These are phyloP conservation scores for Salpingus planirostris DNA, from an alignment of 2,888 invertebrate genomes.

Conservation along the genomic window DNA sequence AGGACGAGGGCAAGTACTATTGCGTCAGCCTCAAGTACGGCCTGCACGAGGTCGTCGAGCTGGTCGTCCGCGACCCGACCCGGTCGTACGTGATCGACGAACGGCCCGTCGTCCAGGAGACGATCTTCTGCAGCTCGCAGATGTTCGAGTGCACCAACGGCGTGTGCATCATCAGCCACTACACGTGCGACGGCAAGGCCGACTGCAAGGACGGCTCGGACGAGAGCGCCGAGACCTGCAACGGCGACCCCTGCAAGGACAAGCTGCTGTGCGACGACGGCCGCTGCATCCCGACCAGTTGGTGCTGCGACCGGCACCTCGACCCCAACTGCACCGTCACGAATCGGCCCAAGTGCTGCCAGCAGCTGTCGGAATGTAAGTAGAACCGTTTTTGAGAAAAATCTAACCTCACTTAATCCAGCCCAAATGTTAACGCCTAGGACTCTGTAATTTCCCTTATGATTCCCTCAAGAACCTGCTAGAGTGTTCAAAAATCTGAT, in stretches of 20 bases:
- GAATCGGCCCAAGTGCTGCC: slow-evolving; percentile 42
- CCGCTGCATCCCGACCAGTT: slow-evolving; percentile 45
- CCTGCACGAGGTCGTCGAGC: slow-evolving; percentile 27
- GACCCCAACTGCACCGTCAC: slow-evolving; percentile 43
- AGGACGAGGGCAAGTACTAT: slow-evolving; percentile 34
- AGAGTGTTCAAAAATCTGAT: too few species aligned
- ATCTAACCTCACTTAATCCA: background rate
- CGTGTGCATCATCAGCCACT: slow-evolving; percentile 43
- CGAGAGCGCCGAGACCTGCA: slow-evolving; percentile 39
- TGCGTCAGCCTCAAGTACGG: slow-evolving; percentile 36
- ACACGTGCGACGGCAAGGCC: slow-evolving; percentile 45
- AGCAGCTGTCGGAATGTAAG: slow-evolving; percentile 36
- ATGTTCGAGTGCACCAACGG: slow-evolving; percentile 37
- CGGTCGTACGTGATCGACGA: slow-evolving; percentile 16
- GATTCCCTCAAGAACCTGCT: too few species aligned
- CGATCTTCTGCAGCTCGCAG: slow-evolving; percentile 30
- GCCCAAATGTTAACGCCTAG: background rate
- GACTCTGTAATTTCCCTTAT: too few species aligned
- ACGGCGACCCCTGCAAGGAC: slow-evolving; percentile 42
- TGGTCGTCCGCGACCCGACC: slow-evolving; percentile 27
- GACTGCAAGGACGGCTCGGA: slow-evolving; percentile 48
- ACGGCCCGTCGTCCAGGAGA: slow-evolving; percentile 20
- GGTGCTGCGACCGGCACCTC: slow-evolving; percentile 45
- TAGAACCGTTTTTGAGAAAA: slow-evolving; percentile 4
- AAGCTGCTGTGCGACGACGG: slow-evolving; percentile 43